A percentile compares a stretch with the other conserved stretches of the same genome.
Conservation (phyloP, 2,797 vertebrate species). For the Oceanodroma leucorhoa region DNA sequence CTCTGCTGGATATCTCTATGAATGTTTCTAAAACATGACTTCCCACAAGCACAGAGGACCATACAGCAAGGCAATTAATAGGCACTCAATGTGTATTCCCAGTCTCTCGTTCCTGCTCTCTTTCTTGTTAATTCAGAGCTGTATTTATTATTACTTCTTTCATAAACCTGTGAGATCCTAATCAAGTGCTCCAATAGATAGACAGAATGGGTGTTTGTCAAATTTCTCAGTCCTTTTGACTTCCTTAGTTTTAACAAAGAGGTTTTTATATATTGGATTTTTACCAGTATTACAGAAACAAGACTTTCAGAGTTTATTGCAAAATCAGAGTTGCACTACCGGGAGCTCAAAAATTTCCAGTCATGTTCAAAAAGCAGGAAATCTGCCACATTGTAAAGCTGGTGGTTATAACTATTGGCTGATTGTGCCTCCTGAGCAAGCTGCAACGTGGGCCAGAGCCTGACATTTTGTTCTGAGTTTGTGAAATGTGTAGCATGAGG, state of each 20-base stretch:
- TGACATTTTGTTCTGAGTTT: background rate
- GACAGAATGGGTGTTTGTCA: background rate
- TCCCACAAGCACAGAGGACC: background rate
- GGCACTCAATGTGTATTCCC: background rate
- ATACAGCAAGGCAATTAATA: background rate
- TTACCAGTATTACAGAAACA: background rate
- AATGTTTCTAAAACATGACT: constrained; percentile 35
- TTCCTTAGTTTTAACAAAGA: background rate
- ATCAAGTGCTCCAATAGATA: background rate
- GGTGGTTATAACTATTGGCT: background rate
- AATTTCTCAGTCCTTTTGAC: background rate
- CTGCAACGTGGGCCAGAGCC: accelerated
- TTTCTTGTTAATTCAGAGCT: background rate
- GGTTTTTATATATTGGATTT: background rate
- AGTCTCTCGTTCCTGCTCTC: background rate
- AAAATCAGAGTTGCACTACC: background rate
- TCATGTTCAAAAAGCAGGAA: background rate
- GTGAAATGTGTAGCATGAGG: background rate
- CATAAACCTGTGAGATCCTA: background rate
- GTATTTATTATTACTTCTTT: constrained; percentile 9
- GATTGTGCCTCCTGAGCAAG: background rate
- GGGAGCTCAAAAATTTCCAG: background rate
- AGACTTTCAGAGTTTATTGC: background rate
- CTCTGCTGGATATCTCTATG: constrained; percentile 3
- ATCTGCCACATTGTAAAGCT: background rate